phyloP scores from a whole-genome alignment of 2,113 vertebrate species.

The Sphyrna mokarran region DNA sequence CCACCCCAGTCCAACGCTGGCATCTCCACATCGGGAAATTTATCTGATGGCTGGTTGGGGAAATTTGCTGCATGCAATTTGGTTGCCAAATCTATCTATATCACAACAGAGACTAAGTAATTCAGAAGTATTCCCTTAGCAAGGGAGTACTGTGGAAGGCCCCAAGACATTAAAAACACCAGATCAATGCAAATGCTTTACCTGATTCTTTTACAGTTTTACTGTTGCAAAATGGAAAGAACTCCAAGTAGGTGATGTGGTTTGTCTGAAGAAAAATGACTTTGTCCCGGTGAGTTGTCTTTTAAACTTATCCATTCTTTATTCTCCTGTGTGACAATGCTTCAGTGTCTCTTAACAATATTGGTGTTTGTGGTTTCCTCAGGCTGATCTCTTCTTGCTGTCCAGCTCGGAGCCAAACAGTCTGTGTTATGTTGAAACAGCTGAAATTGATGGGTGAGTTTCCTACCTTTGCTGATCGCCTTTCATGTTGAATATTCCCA shows the following conservation, averaged over 20 bases:
- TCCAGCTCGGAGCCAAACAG: conserved; percentile 85
- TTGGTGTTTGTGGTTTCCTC: neutral
- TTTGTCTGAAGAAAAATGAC: conserved; percentile 71
- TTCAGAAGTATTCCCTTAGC: neutral
- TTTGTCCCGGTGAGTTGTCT: conserved; percentile 69
- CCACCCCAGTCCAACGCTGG: too few relatives aligned
- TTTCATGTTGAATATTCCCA: neutral
- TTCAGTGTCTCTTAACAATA: neutral
- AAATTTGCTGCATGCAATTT: neutral
- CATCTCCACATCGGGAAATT: too few relatives aligned
- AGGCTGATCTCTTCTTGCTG: conserved; percentile 81
- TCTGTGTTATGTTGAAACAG: conserved; percentile 85
- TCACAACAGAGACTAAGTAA: neutral
- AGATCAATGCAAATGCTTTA: neutral
- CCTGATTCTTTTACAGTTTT: conserved; percentile 58
- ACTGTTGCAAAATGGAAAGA: conserved; percentile 62
- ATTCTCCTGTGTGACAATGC: neutral
- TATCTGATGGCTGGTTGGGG: neutral
- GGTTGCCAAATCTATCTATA: neutral
- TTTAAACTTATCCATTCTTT: neutral
- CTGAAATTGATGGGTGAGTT: conserved; percentile 83
- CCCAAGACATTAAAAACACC: neutral
- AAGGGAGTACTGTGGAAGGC: neutral
- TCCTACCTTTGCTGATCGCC: neutral
- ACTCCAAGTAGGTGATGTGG: conserved; percentile 71